These are phyloP conservation scores for Zoanthus solanderi DNA, from an alignment of 92 coral and sea anemone genomes.

Conservation along the genomic window DNA sequence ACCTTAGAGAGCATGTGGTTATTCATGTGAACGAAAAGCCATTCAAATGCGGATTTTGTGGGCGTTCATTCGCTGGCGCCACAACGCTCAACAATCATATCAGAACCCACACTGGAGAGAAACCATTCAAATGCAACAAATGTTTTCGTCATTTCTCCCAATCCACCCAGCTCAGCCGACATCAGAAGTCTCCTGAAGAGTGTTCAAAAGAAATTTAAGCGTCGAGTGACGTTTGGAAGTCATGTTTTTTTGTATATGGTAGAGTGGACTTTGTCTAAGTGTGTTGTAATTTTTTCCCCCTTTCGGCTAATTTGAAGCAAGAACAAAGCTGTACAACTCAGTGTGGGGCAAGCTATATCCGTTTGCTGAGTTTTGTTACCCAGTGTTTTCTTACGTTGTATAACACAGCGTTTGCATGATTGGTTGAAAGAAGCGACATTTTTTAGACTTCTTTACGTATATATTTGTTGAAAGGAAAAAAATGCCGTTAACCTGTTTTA, in stretches of 20 bases:
- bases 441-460: too few relatives aligned
- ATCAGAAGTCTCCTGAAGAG: constrained; percentile 90
- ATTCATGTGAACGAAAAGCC: constrained; percentile 98
- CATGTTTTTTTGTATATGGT: background rate
- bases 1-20: constrained; percentile 95
- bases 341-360: too few relatives aligned
- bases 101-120: constrained; percentile 98
- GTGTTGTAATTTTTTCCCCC: background rate
- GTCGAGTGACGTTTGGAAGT: background rate
- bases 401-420: too few relatives aligned
- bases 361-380: too few relatives aligned
- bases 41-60: constrained; percentile 98
- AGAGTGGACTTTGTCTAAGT: background rate
- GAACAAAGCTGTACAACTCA: too few relatives aligned
- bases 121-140: constrained; percentile 92
- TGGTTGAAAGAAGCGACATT: too few relatives aligned
- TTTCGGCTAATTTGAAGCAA: too few relatives aligned
- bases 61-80: constrained; percentile 98
- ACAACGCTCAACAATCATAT: constrained; percentile 97
- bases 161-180: constrained; percentile 97
- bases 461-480: too few relatives aligned
- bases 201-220: constrained; percentile 52
- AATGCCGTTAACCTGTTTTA: too few relatives aligned
- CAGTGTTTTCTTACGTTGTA: too few relatives aligned
- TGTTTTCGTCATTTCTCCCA: constrained; percentile 88